Percentiles rank a stretch among this genome's conserved stretches.
Conservation (phyloP, 2,113 vertebrate species). For the Octodon degus region DNA sequence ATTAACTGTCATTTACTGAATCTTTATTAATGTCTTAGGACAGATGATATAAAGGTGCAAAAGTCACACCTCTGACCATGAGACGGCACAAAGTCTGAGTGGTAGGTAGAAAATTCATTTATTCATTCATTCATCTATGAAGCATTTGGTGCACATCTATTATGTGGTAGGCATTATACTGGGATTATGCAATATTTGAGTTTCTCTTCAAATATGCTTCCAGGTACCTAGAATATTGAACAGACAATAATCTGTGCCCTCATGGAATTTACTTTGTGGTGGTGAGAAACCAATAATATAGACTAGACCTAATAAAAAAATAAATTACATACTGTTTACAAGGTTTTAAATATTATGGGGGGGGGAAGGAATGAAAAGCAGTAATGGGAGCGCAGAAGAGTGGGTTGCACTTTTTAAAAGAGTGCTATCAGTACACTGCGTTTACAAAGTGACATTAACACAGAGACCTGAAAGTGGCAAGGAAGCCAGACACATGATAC, state of each 20-base stretch:
- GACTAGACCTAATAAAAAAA: background rate
- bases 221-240: constrained; percentile 11
- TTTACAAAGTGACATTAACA: background rate
- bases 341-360: background rate
- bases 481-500: background rate
- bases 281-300: background rate
- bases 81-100: background rate
- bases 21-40: constrained; percentile 32
- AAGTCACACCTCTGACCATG: background rate
- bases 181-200: constrained; percentile 25
- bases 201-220: constrained; percentile 3
- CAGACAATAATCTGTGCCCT: constrained; percentile 16
- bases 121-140: background rate
- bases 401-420: background rate
- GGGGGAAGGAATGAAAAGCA: background rate
- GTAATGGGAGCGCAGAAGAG: background rate
- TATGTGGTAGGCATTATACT: background rate
- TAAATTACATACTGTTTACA: constrained; percentile 47
- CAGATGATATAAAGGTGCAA: background rate
- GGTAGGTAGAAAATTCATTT: background rate
- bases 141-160: background rate
- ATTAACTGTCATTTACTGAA: background rate
- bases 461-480: background rate
- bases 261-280: constrained; percentile 35
- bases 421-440: background rate